Evolutionary conservation across 2,888 invertebrate genomes (phyloP).

Genomic region (Desoria tigrina): DNA sequence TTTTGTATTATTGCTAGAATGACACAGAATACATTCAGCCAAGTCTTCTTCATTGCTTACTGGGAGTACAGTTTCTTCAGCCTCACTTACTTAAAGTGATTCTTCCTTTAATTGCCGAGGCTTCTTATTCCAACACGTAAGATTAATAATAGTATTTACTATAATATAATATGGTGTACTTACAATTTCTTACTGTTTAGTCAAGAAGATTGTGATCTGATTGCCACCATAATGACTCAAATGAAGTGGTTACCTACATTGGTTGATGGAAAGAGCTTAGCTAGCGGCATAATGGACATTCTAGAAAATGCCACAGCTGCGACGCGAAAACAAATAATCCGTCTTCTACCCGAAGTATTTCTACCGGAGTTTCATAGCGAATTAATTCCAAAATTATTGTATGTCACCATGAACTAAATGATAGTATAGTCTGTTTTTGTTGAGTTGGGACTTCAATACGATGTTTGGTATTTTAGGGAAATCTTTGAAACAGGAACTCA

Average conservation of each 20-base stretch:
- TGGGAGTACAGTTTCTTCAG: conserved; percentile 33
- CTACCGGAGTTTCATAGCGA: conserved; percentile 28
- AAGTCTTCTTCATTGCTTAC: conserved; percentile 34
- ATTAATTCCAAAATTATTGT: conserved; percentile 29
- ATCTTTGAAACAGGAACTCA: conserved; percentile 23
- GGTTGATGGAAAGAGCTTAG: conserved; percentile 26
- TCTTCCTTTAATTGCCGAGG: conserved; percentile 26
- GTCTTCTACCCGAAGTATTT: conserved; percentile 33
- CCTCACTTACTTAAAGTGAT: conserved; percentile 28
- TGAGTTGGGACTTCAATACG: too few relatives aligned
- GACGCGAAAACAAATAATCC: conserved; percentile 30
- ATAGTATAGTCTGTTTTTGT: neutral
- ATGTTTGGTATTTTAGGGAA: conserved; percentile 26
- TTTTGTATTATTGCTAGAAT: conserved; percentile 19
- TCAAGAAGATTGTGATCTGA: conserved; percentile 29
- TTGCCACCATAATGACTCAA: conserved; percentile 31
- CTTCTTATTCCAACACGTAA: conserved; percentile 31
- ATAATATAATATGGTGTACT: too few relatives aligned
- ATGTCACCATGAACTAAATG: neutral
- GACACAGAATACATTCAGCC: conserved; percentile 34
- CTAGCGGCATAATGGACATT: conserved; percentile 20
- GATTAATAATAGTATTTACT: conserved; percentile 7
- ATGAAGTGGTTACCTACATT: conserved; percentile 38
- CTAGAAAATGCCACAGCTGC: conserved; percentile 24
- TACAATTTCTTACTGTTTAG: conserved; percentile 11